Base-by-base conservation (phyloP, 2,113 vertebrate species). In the Morone saxatilis region DNA sequence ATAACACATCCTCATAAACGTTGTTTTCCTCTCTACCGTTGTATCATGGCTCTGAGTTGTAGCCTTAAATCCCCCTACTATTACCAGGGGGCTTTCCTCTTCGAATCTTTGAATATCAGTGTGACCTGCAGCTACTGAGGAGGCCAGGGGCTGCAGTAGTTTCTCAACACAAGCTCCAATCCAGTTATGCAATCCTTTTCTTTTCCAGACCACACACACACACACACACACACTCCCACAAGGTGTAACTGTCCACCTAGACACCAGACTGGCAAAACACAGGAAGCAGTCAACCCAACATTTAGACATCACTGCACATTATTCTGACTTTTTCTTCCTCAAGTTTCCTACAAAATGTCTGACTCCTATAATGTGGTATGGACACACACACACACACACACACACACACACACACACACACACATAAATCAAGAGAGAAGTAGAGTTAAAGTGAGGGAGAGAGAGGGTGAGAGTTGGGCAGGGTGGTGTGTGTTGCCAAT, bases 111-210 rank as follows among this genome's bases (percentile, higher is more conserved):
- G 76, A 79, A 57, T 62, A 81, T 75, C 48, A 75, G 20, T 65
- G 57, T 65, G 59, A 85, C 63, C 69, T 72, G 53, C 54, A 71
- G 79, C 78, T 54, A 47, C 38, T 12, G 43, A 45, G 48, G 63
- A 76, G 62, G 67, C 53, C 75, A 31, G 19, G 22, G 25, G 25
- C 69, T 78, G 76, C 47, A 72, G 13, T 51, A 38, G 66, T 80
- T 85, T 84, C 73, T 73, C 47, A 85, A 84, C 38, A 65, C 60
- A 68, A 54, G 17, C 68, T 75, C 40, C 62, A 82, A 78, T 87
- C 80, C 66, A 78, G 60, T 90, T 84, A 84, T 73, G 68, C 71
- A 90, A 78, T 77, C 17, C 20, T 43, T 76, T 87, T 87, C 22
- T 84, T 87, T 77, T 76, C 41, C 57, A 80, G 71, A 75, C 61